Conservation (phyloP, 2,797 vertebrate genomes). For the Odontamblyopus rebecca region DNA sequence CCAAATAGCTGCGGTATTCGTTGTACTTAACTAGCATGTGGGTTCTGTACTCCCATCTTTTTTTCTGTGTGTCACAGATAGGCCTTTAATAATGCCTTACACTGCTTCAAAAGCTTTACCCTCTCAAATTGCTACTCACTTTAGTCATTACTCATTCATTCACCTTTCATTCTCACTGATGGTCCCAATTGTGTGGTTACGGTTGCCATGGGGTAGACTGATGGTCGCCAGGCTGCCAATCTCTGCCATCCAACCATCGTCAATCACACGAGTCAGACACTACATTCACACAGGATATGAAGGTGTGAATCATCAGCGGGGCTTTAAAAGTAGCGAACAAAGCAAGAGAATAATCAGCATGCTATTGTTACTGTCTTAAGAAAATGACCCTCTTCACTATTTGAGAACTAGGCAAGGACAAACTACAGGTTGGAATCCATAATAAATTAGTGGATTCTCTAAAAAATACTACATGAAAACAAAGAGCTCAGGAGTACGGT, state of each 20-base stretch:
- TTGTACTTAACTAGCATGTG: not conserved
- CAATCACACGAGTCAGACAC: not conserved
- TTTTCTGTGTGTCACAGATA: not conserved
- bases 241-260: not conserved
- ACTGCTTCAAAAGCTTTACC: not conserved
- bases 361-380: constrained; percentile 9
- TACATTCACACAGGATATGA: not conserved
- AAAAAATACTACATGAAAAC: not conserved
- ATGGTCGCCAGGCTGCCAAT: not conserved
- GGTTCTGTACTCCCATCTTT: not conserved
- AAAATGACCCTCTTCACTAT: constrained; percentile 5
- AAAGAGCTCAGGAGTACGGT: not conserved
- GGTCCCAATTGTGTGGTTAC: not conserved
- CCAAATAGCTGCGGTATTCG: too few relatives aligned
- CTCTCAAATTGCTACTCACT: not conserved
- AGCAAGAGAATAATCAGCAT: constrained; percentile 16
- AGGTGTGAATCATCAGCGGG: constrained; percentile 4
- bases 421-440: not conserved
- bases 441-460: not conserved
- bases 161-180: not conserved
- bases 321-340: not conserved
- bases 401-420: constrained; percentile 5
- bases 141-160: not conserved
- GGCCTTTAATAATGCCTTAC: not conserved
- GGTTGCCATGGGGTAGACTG: not conserved